phyloP scores from a whole-genome alignment of 2,113 vertebrate genomes.

The Regulus satrapa region DNA sequence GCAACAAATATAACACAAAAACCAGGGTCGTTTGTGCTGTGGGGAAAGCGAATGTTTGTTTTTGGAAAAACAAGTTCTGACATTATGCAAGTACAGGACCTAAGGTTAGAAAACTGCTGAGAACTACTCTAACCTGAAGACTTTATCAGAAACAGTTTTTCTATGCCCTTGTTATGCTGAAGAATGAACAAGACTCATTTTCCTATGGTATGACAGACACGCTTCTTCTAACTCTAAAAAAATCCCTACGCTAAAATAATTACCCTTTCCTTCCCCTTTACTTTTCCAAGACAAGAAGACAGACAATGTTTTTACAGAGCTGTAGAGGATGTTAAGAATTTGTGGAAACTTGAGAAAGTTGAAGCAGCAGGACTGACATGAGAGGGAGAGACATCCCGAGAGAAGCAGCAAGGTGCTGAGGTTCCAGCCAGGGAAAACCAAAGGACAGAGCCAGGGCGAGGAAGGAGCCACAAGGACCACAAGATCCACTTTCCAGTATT shows the following conservation, averaged over 20 bases:
- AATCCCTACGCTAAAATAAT: not conserved
- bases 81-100: not conserved
- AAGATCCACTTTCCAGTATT: not conserved
- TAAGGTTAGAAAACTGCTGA: not conserved
- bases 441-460: not conserved
- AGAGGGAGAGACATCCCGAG: not conserved
- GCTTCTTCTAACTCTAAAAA: not conserved
- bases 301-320: not conserved
- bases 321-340: not conserved
- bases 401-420: not conserved
- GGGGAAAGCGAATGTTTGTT: not conserved
- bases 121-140: not conserved
- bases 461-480: not conserved
- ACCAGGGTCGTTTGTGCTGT: not conserved
- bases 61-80: not conserved
- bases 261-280: not conserved
- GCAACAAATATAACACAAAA: not conserved
- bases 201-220: not conserved
- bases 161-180: not conserved
- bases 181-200: not conserved
- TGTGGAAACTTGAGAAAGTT: not conserved
- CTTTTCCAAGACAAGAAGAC: not conserved
- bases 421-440: not conserved
- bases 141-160: not conserved
- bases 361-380: not conserved